Conservation (phyloP, 2,888 invertebrate species). For the Dioctria rufipes region DNA sequence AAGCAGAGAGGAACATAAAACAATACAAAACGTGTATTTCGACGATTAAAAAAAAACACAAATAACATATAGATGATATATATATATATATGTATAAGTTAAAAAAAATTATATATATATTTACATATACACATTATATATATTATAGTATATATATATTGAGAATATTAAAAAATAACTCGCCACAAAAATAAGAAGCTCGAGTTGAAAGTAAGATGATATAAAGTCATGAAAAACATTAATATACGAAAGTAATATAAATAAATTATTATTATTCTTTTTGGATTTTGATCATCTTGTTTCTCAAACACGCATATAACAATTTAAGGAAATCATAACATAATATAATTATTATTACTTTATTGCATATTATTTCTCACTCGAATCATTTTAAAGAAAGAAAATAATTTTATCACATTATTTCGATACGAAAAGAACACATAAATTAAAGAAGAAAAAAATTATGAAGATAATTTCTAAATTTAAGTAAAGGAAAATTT, state of each 20-base stretch:
- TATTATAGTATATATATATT: slow-evolving; percentile 36
- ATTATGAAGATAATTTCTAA: slow-evolving; percentile 48
- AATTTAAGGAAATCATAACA: too few species aligned
- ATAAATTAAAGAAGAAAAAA: slow-evolving; percentile 5
- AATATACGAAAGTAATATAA: not conserved
- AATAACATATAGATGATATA: slow-evolving; percentile 46
- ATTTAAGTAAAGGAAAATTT: slow-evolving; percentile 55
- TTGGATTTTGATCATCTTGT: too few species aligned
- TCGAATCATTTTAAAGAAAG: not conserved
- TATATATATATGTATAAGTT: slow-evolving; percentile 30
- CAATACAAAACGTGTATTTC: slow-evolving; percentile 46
- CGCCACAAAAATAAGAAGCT: slow-evolving; percentile 16
- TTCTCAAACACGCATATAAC: too few species aligned
- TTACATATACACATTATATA: slow-evolving; percentile 55
- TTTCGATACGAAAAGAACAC: slow-evolving; percentile 35
- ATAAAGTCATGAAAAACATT: slow-evolving; percentile 9
- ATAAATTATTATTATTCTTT: too few species aligned
- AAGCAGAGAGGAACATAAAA: slow-evolving; percentile 14
- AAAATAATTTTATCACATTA: not conserved
- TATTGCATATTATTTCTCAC: slow-evolving; percentile 11
- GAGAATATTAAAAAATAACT: slow-evolving; percentile 46
- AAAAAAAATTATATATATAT: slow-evolving; percentile 54
- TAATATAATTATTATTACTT: slow-evolving; percentile 30
- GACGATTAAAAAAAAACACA: slow-evolving; percentile 2
- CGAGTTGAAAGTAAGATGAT: slow-evolving; percentile 21